These are phyloP conservation scores for Trachemys scripta DNA, from an alignment of 2,113 vertebrate species.

Conservation along the genomic window DNA sequence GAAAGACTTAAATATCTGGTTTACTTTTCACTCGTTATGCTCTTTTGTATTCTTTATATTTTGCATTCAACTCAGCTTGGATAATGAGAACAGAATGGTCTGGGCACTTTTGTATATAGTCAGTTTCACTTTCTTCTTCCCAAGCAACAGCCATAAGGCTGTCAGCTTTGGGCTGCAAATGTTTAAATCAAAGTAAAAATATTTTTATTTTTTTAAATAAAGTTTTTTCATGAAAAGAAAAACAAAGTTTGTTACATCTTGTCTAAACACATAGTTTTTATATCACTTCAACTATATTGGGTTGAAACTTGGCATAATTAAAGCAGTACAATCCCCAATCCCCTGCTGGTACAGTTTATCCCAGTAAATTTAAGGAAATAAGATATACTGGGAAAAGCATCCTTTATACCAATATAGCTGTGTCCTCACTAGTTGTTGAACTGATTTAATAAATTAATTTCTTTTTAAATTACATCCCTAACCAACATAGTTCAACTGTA, in stretches of 20 bases:
- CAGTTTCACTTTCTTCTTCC: neutral
- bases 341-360: neutral
- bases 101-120: neutral
- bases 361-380: neutral
- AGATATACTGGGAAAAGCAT: neutral
- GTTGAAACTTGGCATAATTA: neutral
- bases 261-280: neutral
- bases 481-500: neutral
- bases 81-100: neutral
- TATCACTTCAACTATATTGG: accelerated
- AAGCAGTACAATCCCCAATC: neutral
- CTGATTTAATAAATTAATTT: neutral
- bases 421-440: neutral
- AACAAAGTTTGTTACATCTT: neutral
- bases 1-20: neutral
- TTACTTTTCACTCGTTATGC: neutral
- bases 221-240: neutral
- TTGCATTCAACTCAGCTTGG: neutral
- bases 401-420: neutral
- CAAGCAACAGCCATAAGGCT: neutral
- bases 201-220: neutral
- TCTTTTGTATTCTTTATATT: neutral
- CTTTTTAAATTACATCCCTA: neutral
- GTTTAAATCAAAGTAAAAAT: neutral
- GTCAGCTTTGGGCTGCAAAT: neutral